Base-by-base conservation (phyloP, 2,888 invertebrate genomes). In the Auanema sp. region DNA sequence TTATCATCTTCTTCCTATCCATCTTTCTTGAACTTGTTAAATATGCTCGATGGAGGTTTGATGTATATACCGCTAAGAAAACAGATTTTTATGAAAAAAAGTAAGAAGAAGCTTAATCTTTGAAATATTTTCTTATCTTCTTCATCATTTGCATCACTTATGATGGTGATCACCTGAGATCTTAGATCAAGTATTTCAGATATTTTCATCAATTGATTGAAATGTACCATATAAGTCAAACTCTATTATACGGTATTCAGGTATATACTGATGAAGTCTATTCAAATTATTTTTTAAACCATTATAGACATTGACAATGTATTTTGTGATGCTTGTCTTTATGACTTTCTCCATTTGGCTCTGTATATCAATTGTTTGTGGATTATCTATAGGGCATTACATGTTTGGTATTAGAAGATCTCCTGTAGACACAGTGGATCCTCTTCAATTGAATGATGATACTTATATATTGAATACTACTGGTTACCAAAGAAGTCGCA, bases 321-420 rank as follows among this genome's bases (percentile, higher is more conserved):
- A 81, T 63, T 55, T 76, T 51, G 65, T 83, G 50, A 81, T 81
- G 81, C 71, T 81, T 23, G 69, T 76, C 57, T 79, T 81, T 63
- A 81, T 81, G 81, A 81, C 80, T 11, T 81, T 81, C 58, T 79
- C 79, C 44, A 68, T 62, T 14, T 81, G 81, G 79, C 62, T 83
- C 1, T 74, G 79, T 14, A 24, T 80, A 10, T 75, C 81, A 10
- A 66, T 71, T n/a, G 74, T 77, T 21, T 12, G 60, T 21, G 76
- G 76, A 10, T 33, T 75, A 18, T 65, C 77, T 4, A 54, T 76
- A 21, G 81, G 81, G 8, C 80, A 72, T 62, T 77, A 74, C 53
- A 44, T 77, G 16, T 81, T 81, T 59, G 80, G 81, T 8, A 58
- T 63, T 4, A 33, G 70, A 57, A 47, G 60, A 52, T 6, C 47